Conservation (phyloP, 2,113 vertebrate genomes). For the Ciconia maguari region DNA sequence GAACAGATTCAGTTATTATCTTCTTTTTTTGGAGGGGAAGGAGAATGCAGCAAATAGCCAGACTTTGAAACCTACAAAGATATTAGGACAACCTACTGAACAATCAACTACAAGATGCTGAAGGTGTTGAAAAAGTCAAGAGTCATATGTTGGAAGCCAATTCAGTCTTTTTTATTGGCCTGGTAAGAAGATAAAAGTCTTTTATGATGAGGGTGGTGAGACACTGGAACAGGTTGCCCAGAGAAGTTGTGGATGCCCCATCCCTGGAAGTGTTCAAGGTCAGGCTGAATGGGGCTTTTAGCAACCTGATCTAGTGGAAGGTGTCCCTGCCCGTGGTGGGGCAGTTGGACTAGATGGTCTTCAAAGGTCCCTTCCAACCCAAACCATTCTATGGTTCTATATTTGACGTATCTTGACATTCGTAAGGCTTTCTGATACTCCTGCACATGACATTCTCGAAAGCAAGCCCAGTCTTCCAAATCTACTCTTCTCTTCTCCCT, state of each 20-base stretch:
- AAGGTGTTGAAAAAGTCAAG: background rate
- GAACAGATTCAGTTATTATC: background rate
- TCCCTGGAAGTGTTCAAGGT: background rate
- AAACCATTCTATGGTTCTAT: background rate
- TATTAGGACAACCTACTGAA: background rate
- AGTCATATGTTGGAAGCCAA: background rate
- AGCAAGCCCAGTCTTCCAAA: background rate
- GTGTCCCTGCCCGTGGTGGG: background rate
- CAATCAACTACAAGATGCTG: background rate
- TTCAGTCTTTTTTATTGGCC: background rate
- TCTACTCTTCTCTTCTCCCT: background rate
- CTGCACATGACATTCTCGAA: background rate
- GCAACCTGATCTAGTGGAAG: background rate
- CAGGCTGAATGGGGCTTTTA: background rate
- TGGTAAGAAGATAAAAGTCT: background rate
- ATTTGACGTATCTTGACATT: background rate
- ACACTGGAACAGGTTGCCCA: background rate
- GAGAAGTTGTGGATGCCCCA: background rate
- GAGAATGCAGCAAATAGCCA: background rate
- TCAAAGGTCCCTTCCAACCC: background rate
- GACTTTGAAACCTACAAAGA: background rate
- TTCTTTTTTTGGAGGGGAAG: background rate
- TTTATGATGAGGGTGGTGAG: background rate
- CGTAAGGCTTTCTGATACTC: background rate
- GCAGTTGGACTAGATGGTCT: background rate